Evolutionary conservation across 2,888 invertebrate species (phyloP).

Genomic region (Caenorhabditis doughertyi): DNA sequence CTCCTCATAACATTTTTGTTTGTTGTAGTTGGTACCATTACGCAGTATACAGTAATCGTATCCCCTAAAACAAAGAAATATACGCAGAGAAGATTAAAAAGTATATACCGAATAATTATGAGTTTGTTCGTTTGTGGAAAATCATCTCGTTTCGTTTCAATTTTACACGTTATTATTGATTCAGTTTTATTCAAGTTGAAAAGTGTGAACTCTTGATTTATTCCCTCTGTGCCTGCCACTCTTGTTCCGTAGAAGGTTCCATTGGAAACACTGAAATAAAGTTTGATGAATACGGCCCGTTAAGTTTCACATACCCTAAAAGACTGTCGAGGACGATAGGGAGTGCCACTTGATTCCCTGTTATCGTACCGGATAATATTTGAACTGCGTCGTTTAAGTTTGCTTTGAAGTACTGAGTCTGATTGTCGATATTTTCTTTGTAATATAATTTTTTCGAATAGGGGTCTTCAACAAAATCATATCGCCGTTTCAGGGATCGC

Average conservation of each 20-base stretch:
- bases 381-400: not conserved
- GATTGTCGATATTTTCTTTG: constrained; percentile 5
- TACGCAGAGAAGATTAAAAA: not conserved
- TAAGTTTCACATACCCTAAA: constrained; percentile 7
- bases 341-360: constrained; percentile 3
- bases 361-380: not conserved
- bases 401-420: constrained; percentile 5
- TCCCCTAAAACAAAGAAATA: not conserved
- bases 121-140: not conserved
- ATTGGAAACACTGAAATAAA: not conserved
- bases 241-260: not conserved
- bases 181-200: not conserved
- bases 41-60: constrained; percentile 51
- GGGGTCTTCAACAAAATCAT: constrained; percentile 31
- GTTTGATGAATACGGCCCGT: no score
- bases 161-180: not conserved
- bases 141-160: no score
- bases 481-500: not conserved
- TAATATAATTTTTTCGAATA: constrained; percentile 34
- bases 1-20: constrained; percentile 17
- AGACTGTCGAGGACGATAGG: not conserved
- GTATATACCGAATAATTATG: constrained; percentile 1
- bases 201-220: not conserved
- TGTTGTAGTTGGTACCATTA: constrained; percentile 1
- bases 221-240: not conserved